Conservation (phyloP, 2,797 vertebrate genomes). For the Menidia menidia region DNA sequence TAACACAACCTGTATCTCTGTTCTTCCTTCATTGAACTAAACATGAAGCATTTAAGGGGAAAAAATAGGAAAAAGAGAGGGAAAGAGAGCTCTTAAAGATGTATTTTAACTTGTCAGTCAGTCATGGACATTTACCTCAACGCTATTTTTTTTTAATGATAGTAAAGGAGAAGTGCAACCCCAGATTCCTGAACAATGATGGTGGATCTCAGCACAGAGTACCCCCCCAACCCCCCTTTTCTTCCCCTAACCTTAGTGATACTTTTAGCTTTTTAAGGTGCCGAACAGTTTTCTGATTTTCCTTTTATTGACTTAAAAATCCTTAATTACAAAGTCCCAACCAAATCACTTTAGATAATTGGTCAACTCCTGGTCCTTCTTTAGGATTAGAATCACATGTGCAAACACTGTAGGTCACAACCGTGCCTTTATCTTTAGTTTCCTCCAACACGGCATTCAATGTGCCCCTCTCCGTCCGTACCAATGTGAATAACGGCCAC, state of each 20-base stretch:
- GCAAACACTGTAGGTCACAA: constrained; percentile 61
- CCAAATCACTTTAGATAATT: constrained; percentile 72
- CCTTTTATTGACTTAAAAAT: constrained; percentile 62
- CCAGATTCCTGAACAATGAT: constrained; percentile 39
- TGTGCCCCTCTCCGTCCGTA: constrained; percentile 53
- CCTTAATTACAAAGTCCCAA: constrained; percentile 67
- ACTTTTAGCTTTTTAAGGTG: constrained; percentile 28
- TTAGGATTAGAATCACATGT: constrained; percentile 81
- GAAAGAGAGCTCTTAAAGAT: constrained; percentile 74
- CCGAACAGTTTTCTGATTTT: constrained; percentile 54
- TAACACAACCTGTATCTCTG: constrained; percentile 57
- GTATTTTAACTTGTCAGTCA: constrained; percentile 62
- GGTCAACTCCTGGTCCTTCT: constrained; percentile 71
- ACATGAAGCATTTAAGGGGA: constrained; percentile 66
- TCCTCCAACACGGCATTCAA: constrained; percentile 37
- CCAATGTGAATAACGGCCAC: constrained; percentile 79
- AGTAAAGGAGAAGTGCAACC: constrained; percentile 54
- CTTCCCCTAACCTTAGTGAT: constrained; percentile 15
- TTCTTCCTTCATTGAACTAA: constrained; percentile 64
- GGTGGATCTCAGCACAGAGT: constrained; percentile 24
- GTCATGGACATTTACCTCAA: constrained; percentile 77
- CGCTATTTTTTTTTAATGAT: constrained; percentile 73
- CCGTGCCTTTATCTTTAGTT: constrained; percentile 52
- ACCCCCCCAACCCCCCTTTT: background rate
- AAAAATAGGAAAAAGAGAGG: constrained; percentile 77